Percentiles rank a stretch among this genome's conserved stretches.
These are phyloP conservation scores for Oryzias celebensis DNA, from an alignment of 2,113 vertebrate species.

Conservation along the genomic window DNA sequence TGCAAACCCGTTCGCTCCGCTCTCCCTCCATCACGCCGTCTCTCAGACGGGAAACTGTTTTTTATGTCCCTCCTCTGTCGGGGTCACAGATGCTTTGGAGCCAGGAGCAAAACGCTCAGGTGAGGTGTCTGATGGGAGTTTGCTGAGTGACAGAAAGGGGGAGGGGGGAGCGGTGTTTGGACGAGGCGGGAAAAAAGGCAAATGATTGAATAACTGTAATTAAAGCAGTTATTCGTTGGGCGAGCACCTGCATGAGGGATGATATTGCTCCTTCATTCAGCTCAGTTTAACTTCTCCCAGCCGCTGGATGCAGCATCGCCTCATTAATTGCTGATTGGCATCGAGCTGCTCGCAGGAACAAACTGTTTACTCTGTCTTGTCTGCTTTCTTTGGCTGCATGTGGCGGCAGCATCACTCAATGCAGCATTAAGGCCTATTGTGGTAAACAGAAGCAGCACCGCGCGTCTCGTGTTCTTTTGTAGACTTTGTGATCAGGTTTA, in stretches of 20 bases:
- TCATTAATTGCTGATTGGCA: conserved; percentile 86
- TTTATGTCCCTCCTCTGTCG: background rate
- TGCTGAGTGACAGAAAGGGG: conserved; percentile 92
- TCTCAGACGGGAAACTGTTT: conserved; percentile 70
- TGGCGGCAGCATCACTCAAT: conserved; percentile 41
- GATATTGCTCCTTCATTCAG: conserved; percentile 83
- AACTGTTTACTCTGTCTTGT: conserved; percentile 81
- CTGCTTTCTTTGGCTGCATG: conserved; percentile 68
- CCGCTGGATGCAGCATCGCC: conserved; percentile 78
- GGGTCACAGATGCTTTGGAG: conserved; percentile 77
- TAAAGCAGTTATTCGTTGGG: conserved; percentile 98
- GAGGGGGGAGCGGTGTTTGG: conserved; percentile 89
- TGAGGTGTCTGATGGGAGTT: conserved; percentile 86
- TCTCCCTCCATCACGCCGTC: conserved; percentile 73
- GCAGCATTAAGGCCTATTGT: conserved; percentile 70
- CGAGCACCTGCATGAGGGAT: conserved; percentile 93
- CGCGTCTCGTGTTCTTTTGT: conserved; percentile 31
- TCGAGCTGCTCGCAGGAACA: conserved; percentile 79
- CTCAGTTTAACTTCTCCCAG: conserved; percentile 83
- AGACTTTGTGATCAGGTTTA: conserved; percentile 15
- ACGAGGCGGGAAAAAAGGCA: conserved; percentile 78
- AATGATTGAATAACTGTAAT: conserved; percentile 99
- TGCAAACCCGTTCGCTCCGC: conserved; percentile 84
- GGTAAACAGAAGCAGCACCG: conserved; percentile 15
- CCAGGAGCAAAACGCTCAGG: conserved; percentile 76